Conservation (phyloP, 2,113 vertebrate species). For the Forbesichthys agassizii region DNA sequence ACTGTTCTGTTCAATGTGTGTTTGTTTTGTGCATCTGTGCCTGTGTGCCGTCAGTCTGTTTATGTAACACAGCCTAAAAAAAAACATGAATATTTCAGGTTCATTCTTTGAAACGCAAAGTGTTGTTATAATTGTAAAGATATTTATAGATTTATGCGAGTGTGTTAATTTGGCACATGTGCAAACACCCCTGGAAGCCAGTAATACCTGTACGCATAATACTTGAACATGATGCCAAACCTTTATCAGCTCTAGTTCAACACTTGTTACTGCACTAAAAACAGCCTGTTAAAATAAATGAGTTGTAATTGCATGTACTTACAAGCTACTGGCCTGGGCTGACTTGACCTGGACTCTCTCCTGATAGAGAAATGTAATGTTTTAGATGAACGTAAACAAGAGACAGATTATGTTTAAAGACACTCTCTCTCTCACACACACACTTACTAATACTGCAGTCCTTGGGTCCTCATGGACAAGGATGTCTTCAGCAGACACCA, state of each 20-base stretch:
- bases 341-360: slow-evolving; percentile 89
- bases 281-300: neutral
- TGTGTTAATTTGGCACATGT: neutral
- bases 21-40: neutral
- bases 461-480: slow-evolving; percentile 82
- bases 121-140: neutral
- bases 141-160: neutral
- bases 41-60: slow-evolving; percentile 1
- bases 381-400: slow-evolving; percentile 12
- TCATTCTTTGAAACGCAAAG: too few relatives aligned
- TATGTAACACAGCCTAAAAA: neutral
- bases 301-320: slow-evolving; percentile 68
- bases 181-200: too few relatives aligned
- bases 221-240: neutral
- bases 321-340: slow-evolving; percentile 86
- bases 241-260: neutral
- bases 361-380: slow-evolving; percentile 69
- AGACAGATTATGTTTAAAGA: neutral
- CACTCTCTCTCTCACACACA: neutral
- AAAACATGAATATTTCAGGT: neutral
- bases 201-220: neutral
- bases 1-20: neutral
- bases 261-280: too few relatives aligned
- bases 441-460: slow-evolving; percentile 81
- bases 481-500: slow-evolving; percentile 82